A percentile compares a stretch with the other conserved stretches of the same genome.
phyloP scores from a whole-genome alignment of 1,140 invertebrate genomes.

The Teleogryllus occipitalis region DNA sequence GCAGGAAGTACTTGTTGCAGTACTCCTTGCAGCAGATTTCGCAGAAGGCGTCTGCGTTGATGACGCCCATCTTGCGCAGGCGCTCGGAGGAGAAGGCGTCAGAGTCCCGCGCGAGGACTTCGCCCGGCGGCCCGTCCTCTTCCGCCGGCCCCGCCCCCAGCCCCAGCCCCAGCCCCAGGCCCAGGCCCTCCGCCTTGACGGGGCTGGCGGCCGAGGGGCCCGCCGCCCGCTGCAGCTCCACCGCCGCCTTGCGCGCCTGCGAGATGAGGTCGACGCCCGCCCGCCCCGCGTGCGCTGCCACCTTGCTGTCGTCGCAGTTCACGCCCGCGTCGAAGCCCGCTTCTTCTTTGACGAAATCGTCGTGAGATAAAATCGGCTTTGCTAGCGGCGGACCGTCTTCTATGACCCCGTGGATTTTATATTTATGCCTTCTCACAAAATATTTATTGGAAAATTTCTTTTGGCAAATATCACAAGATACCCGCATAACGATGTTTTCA shows the following conservation, averaged over 20 bases:
- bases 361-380: not conserved
- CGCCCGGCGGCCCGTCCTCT: not conserved
- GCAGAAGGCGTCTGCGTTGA: slow-evolving; percentile 83
- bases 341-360: slow-evolving; percentile 8
- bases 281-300: not conserved
- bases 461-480: slow-evolving; percentile 50
- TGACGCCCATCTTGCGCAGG: slow-evolving; percentile 64
- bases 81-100: slow-evolving; percentile 41
- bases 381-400: slow-evolving; percentile 25
- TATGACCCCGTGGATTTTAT: slow-evolving; percentile 46
- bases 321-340: slow-evolving; percentile 8
- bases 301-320: slow-evolving; percentile 9
- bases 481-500: slow-evolving; percentile 31
- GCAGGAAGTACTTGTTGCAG: slow-evolving; percentile 88
- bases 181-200: not conserved
- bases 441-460: slow-evolving; percentile 68
- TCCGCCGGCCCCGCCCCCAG: not conserved
- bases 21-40: slow-evolving; percentile 93
- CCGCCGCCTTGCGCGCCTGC: not conserved
- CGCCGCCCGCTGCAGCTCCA: not conserved
- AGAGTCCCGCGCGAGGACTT: not conserved
- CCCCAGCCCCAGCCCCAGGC: not conserved
- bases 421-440: slow-evolving; percentile 55
- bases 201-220: not conserved
- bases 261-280: not conserved